Base-by-base conservation (phyloP, 1,140 invertebrate species). In the Metaphire vulgaris region DNA sequence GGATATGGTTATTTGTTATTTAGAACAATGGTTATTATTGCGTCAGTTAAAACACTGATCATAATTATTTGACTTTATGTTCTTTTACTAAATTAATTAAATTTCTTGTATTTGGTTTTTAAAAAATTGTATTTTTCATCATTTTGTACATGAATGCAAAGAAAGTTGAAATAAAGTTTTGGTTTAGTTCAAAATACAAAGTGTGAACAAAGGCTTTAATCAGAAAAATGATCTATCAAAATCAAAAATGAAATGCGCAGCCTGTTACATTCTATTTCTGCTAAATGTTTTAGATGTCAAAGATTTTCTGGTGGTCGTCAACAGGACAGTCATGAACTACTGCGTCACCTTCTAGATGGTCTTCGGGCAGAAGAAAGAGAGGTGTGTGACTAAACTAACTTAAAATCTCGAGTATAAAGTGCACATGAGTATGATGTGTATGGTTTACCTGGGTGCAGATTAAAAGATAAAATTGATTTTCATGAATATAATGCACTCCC, bases 281-380 rank as follows among this genome's bases (percentile, higher is more conserved):
- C n/a, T n/a, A n/a, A 30, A 34, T 69, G 15, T 28, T 78, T 79
- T 74, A 89, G 87, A 77, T 83, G 85, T 28, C 86, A 92, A 0
- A 91, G 95, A 82, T 98, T 97, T 85, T 91, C 91, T 75, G 93
- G 94, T n/a, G 94, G 91, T 32, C 92, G 95, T 80, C 96, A 99
- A 84, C 96, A 99, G 83, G 97, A 99, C 87, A 91, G 96, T 14
- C 97, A 99, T 83, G 97, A 99, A 85, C 85, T 98, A 70, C 87
- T 99, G 14, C 81, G 95, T 74, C 93, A 95, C 87, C 86, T 98
- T 33, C 84, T 98, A 32, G 95, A 98, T 84, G 90, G 90, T 77
- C 91, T 97, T 71, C 89, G 92, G 79, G 87, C 81, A 65, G 89
- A 90, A 80, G 90, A 91, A 83, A 85, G 90, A 1, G 84, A 83